These are phyloP conservation scores for Amphiura filiformis DNA, from an alignment of 35 echinoderm and acorn worm species.

Conservation along the genomic window DNA sequence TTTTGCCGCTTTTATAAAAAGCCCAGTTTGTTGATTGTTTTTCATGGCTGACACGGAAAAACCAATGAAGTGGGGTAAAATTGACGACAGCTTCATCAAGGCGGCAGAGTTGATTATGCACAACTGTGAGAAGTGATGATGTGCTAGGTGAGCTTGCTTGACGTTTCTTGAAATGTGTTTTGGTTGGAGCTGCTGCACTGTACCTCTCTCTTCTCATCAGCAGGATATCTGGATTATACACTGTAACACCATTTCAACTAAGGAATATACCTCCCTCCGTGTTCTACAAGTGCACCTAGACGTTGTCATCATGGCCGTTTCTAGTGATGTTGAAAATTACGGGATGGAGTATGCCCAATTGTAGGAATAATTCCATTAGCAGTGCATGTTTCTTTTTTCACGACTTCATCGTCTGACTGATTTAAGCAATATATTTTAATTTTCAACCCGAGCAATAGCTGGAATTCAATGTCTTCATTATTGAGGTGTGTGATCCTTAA, in stretches of 20 bases:
- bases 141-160: neutral
- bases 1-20: neutral
- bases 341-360: neutral
- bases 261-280: neutral
- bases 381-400: neutral
- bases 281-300: neutral
- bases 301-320: neutral
- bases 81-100: neutral
- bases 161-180: neutral
- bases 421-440: constrained; percentile 16
- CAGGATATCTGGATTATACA: neutral
- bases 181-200: neutral
- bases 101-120: constrained; percentile 13
- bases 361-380: neutral
- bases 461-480: neutral
- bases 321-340: neutral
- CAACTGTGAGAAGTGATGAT: neutral
- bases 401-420: neutral
- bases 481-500: neutral
- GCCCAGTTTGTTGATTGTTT: constrained; percentile 6
- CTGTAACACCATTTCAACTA: neutral
- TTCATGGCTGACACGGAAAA: neutral
- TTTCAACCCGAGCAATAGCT: neutral
- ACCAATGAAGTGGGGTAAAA: constrained; percentile 4
- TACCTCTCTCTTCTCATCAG: neutral